A percentile compares a stretch with the other conserved stretches of the same genome.
Evolutionary conservation across 2,797 vertebrate genomes (phyloP).

Genomic region (Microctenopoma lineatum): DNA sequence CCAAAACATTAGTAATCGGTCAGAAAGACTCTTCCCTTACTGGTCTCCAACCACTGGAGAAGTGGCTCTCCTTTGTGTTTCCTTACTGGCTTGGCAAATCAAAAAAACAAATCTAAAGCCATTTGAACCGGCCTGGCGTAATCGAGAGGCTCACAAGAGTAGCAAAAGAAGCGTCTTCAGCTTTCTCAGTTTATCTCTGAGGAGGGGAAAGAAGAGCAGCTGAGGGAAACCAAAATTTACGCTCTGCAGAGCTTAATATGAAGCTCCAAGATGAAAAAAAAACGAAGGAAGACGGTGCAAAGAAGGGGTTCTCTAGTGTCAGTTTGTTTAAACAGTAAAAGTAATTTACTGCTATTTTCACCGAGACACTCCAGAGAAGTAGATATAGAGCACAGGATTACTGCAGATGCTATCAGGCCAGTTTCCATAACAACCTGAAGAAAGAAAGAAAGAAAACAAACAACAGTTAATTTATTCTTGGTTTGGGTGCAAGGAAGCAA

Average conservation of each 20-base stretch:
- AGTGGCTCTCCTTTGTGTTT: slow-evolving; percentile 15
- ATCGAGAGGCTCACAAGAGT: slow-evolving; percentile 24
- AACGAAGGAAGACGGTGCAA: neutral
- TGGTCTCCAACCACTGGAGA: no score
- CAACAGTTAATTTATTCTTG: slow-evolving; percentile 55
- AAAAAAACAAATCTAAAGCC: neutral
- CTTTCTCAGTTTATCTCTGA: slow-evolving; percentile 11
- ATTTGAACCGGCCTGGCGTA: slow-evolving; percentile 11
- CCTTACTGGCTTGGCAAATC: slow-evolving; percentile 4
- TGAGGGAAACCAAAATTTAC: slow-evolving; percentile 17
- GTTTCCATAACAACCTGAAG: slow-evolving; percentile 76
- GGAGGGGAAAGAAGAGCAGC: neutral
- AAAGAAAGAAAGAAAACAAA: slow-evolving; percentile 35
- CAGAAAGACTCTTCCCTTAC: no score
- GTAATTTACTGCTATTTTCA: slow-evolving; percentile 28
- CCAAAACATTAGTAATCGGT: no score
- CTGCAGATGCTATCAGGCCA: slow-evolving; percentile 53
- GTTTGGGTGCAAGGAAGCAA: slow-evolving; percentile 41
- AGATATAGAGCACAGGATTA: slow-evolving; percentile 42
- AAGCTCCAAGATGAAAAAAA: neutral
- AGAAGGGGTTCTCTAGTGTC: slow-evolving; percentile 5
- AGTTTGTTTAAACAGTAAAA: slow-evolving; percentile 21
- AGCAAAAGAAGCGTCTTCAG: slow-evolving; percentile 19
- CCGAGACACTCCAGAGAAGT: slow-evolving; percentile 24
- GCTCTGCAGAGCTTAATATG: neutral